Base-by-base conservation (phyloP, 2,888 invertebrate genomes). In the Cheiracanthium punctorium region DNA sequence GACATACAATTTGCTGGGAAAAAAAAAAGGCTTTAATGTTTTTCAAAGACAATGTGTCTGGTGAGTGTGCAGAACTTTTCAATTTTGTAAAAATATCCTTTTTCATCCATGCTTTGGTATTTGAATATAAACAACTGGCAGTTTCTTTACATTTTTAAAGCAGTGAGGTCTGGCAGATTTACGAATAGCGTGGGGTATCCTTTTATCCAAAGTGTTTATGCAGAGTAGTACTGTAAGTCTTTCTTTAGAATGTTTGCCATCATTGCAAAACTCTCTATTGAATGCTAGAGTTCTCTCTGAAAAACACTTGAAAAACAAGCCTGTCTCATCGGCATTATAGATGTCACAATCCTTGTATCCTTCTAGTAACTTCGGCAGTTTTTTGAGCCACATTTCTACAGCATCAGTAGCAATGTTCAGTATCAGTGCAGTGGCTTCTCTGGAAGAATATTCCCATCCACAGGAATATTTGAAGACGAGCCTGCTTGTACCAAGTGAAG, bases 121-220 rank as follows among this genome's bases (percentile, higher is more conserved):
- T 73, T 1, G 73, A 24, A 24, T 43, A 24, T 73, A 43, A 14
- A 20, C 37, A 1, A 41, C 37, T 0, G 52, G 48, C 20, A 73
- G 37, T 10, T 32, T 43, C 29, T 29, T 73, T 0, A 48, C 30
- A 24, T 73, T 52, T 73, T 73, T 73, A 41, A 73, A 73, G 52
- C 73, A 73, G 12, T n/a, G 70, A 33, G 70, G 70, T 5, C 33
- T 70, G 5, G 5, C 0, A 0, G 43, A 48, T 28, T 73, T 73
- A 43, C 73, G 43, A 41, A 43, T 20, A 52, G 43, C 73, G 12
- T 43, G 12, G 7, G 73, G 73, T 17, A 5, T 73, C 12, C n/a
- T 1, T 20, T 73, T 73, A 12, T 48, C 48, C 41, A 43, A 20
- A 0, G 0, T 37, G 20, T 73, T 73, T n/a, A 17, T 17, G 48